These are phyloP conservation scores for Globodera rostochiensis DNA, from an alignment of 1,140 invertebrate species.

Conservation along the genomic window DNA sequence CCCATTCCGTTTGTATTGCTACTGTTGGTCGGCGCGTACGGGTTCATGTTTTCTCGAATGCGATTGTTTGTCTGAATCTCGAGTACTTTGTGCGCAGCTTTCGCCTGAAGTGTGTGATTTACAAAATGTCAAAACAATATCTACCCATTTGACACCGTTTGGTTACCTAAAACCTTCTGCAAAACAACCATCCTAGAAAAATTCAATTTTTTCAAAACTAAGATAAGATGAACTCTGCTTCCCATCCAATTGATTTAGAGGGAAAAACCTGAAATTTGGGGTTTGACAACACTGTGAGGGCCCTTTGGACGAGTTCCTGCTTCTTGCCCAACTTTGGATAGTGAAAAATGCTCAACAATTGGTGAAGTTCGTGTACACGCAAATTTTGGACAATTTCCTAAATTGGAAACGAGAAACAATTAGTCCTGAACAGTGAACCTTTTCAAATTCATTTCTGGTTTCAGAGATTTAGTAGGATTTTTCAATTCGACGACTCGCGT, in stretches of 20 bases:
- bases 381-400: conserved; percentile 40
- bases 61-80: conserved; percentile 40
- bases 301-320: conserved; percentile 79
- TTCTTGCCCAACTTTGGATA: conserved; percentile 83
- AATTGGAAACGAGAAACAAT: not conserved
- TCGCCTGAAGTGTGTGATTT: conserved; percentile 75
- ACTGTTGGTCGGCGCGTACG: conserved; percentile 24
- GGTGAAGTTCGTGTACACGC: conserved; percentile 70
- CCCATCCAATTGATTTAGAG: too few species aligned
- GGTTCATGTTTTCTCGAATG: conserved; percentile 13
- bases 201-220: too few species aligned
- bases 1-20: conserved; percentile 1
- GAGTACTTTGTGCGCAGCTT: conserved; percentile 39
- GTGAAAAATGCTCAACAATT: conserved; percentile 81
- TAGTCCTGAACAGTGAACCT: not conserved
- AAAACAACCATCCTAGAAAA: too few species aligned
- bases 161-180: too few species aligned
- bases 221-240: too few species aligned
- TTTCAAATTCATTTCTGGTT: too few species aligned
- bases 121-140: too few species aligned
- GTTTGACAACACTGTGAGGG: conserved; percentile 76
- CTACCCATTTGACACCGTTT: too few species aligned
- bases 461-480: too few species aligned
- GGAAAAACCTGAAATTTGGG: conserved; percentile 71
- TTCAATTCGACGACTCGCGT: too few species aligned